Evolutionary conservation across 2,888 invertebrate genomes (phyloP), one percentile per base, ranked within the genome.

Genomic region (Himalopsyche anomala): DNA sequence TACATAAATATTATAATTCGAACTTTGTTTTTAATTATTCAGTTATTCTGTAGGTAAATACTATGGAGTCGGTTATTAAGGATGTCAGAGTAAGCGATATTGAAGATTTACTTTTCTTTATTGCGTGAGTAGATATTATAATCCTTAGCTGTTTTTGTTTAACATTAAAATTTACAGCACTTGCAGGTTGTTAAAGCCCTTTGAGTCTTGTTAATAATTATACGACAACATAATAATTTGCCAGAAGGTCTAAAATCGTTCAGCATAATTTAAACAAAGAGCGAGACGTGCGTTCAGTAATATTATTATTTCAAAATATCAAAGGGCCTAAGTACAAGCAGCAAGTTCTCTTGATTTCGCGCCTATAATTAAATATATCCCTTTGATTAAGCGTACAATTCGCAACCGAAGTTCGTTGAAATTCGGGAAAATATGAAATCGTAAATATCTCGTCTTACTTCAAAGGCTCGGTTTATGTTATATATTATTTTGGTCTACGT

Each of bases 141-240:
- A 19, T 28, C 19, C 19, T 1, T 19, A 11, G n/a, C 28, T 62
- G 62, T 62, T 62, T 62, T 62, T 28, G 62, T 62, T 62, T 1
- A 62, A 62, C 62, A 62, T 62, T 62, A 62, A 62, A 62, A 62
- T 62, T 62, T 62, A 62, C 62, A 62, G 28, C 62, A 62, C 62
- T 62, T 19, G 62, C 62, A 62, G 62, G 19, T 62, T 62, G 11
- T 28, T 62, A 62, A 62, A 62, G 62, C 6, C 62, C 62, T 62
- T 62, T 62, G 62, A 62, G 62, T 28, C 62, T 62, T 62, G 62
- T 6, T 62, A 62, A 19, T 62, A 62, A 62, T 62, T 62, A 62
- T 62, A 62, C 62, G 62, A 62, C 62, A 62, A 62, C 19, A 19
- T 62, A 62, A 62, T 62, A 62, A 62, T 62, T 62, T 62, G 62